Base-by-base conservation (phyloP, 2,113 vertebrate species). In the Calypte anna region DNA sequence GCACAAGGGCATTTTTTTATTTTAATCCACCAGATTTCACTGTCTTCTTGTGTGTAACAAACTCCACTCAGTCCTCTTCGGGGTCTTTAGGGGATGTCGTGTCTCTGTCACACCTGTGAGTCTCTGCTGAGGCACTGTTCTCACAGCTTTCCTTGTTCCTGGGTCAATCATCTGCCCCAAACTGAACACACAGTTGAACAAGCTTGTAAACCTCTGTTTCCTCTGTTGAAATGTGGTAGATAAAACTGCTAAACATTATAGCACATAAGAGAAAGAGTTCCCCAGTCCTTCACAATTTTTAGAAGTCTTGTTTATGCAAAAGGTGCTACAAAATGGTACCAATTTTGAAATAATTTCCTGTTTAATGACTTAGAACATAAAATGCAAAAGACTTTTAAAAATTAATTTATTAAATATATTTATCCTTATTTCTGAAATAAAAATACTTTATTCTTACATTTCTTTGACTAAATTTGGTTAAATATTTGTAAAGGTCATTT, bases 241-340 rank as follows among this genome's bases (percentile, higher is more conserved):
- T 7, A 64, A 77, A 55, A 3, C 3, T 4, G n/a, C 7, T 40
- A 36, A 31, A 30, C 5, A 12, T 6, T 28, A 11, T 6, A 77
- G 22, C 22, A 46, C 0, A 0, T 15, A 4, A 36, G 24, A 50
- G 48, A 50, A 50, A 12, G 48, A 50, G 48, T 50, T 50, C 48
- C 48, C 20, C 48, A 21, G 51, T 78, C 36, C 28, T 74, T 69
- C 4, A 4, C 6, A 69, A 4, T 46, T 88, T 78, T 43, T 36
- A 36, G 12, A 78, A 57, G 19, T 30, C 1, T 6, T n/a, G 10
- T 61, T 66, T 30, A 23, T 31, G 2, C 2, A 48, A 38, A 59
- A 78, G 3, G 3, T 14, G 15, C 3, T 55, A 16, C 10, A 7
- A 40, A 81, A 81, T 36, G 4, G 6, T 3, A n/a, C 14, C 0